phyloP scores from a whole-genome alignment of 2,797 vertebrate species.

The Acrocephalus scirpaceus region DNA sequence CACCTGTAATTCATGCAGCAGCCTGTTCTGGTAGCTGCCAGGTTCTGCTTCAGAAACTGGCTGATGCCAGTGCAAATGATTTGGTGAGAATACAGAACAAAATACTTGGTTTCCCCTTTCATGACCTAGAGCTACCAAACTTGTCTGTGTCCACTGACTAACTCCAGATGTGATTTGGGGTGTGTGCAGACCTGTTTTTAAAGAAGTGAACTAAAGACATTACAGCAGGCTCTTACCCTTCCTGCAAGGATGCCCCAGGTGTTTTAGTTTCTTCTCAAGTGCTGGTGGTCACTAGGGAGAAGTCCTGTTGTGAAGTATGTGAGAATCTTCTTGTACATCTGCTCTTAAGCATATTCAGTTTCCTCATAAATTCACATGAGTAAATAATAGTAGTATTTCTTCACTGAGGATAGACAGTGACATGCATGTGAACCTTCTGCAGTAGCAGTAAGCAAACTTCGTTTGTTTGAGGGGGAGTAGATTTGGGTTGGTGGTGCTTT shows the following conservation, averaged over 20 bases:
- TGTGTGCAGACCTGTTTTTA: background rate
- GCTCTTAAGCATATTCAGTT: background rate
- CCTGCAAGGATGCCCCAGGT: background rate
- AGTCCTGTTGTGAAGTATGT: background rate
- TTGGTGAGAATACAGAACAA: background rate
- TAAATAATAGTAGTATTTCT: background rate
- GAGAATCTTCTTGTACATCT: background rate
- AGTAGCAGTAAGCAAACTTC: background rate
- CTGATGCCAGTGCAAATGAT: background rate
- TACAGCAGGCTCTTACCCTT: background rate
- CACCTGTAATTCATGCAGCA: background rate
- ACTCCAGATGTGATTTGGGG: background rate
- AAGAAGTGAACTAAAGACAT: background rate
- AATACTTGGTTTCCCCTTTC: background rate
- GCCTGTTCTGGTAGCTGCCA: background rate
- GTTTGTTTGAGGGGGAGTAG: rapidly evolving
- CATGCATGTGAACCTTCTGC: background rate
- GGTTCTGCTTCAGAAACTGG: constrained; percentile 10
- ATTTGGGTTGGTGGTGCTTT: background rate
- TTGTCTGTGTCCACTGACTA: background rate
- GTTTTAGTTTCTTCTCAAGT: background rate
- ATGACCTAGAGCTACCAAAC: background rate
- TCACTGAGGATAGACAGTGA: background rate
- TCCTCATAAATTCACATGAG: background rate
- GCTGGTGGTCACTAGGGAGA: background rate